A percentile compares a stretch with the other conserved stretches of the same genome.
phyloP scores from a whole-genome alignment of 2,113 vertebrate genomes.

The Gulo gulo region DNA sequence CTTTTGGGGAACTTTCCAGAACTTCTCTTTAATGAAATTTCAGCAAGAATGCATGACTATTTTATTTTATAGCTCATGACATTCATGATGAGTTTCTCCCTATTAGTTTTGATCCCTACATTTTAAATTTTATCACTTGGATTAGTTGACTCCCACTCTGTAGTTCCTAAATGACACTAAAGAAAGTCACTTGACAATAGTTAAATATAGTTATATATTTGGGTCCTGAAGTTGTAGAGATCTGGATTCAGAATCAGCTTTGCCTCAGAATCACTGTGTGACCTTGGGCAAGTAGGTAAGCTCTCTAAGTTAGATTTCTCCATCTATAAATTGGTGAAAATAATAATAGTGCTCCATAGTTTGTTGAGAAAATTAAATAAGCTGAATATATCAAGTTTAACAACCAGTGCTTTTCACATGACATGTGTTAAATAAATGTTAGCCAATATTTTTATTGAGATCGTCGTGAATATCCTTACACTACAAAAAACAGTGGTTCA shows the following conservation, averaged over 20 bases:
- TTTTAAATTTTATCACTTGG: background rate
- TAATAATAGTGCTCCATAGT: background rate
- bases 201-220: background rate
- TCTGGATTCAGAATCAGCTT: background rate
- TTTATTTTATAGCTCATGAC: constrained; percentile 14
- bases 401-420: background rate
- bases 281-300: background rate
- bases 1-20: background rate
- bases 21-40: constrained; percentile 37
- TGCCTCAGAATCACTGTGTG: background rate
- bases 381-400: background rate
- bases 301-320: background rate
- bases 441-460: background rate
- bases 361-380: background rate
- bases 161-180: background rate
- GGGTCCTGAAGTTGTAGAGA: background rate
- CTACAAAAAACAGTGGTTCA: background rate
- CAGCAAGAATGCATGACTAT: background rate
- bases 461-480: background rate
- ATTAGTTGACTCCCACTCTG: background rate
- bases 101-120: background rate
- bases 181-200: background rate
- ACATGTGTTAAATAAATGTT: background rate
- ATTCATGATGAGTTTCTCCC: background rate
- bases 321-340: background rate